Evolutionary conservation across 2,797 vertebrate genomes (phyloP).

Genomic region (Setipinna tenuifilis): DNA sequence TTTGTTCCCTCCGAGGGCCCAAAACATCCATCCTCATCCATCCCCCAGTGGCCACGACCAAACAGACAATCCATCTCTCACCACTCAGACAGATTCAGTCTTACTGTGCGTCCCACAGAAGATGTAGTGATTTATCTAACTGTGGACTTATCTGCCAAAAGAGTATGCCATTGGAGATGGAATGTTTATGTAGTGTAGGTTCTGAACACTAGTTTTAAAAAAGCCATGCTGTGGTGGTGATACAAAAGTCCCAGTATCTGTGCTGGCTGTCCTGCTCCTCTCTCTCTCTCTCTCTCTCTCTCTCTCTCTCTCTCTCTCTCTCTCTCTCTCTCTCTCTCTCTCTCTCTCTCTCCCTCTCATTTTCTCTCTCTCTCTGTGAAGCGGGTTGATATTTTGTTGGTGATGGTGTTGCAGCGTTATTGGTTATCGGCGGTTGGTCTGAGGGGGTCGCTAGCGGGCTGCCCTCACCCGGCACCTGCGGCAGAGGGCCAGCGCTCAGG

Average conservation of each 20-base stretch:
- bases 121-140: not conserved
- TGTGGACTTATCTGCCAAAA: not conserved
- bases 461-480: constrained; percentile 42
- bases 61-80: constrained; percentile 3
- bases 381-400: not conserved
- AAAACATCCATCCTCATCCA: constrained; percentile 1
- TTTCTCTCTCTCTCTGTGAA: no score
- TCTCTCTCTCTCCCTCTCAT: no score
- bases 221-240: not conserved
- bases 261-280: not conserved
- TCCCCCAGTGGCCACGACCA: constrained; percentile 3
- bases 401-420: not conserved
- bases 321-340: no score
- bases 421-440: not conserved
- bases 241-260: not conserved
- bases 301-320: no score
- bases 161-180: not conserved
- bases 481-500: constrained; percentile 57
- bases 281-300: no score
- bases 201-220: not conserved
- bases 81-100: not conserved
- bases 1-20: constrained; percentile 5
- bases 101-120: not conserved
- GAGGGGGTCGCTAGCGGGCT: constrained; percentile 18
- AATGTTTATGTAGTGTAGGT: not conserved